These are phyloP conservation scores for Chymomyza fuscimana DNA, from an alignment of 2,888 invertebrate species.

Conservation along the genomic window DNA sequence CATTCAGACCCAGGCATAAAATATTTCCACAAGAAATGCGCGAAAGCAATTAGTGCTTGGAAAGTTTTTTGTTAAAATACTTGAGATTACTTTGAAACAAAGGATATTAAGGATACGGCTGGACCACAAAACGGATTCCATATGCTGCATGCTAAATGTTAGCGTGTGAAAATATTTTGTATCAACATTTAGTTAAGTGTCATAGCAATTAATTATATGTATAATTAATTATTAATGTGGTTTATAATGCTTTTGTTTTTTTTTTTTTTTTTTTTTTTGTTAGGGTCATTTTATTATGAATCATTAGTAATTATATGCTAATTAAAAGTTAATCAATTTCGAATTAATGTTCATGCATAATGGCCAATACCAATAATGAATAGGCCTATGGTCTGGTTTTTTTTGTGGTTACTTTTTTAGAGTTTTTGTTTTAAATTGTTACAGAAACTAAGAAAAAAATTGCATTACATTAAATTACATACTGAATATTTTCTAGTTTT, in stretches of 20 bases:
- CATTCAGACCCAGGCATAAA: not conserved
- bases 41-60: not conserved
- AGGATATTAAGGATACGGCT: not conserved
- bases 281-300: too few species aligned
- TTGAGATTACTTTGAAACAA: not conserved
- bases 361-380: not conserved
- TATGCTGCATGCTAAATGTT: not conserved
- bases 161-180: not conserved
- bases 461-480: too few species aligned
- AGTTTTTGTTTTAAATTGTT: too few species aligned
- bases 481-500: too few species aligned
- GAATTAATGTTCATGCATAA: not conserved
- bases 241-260: not conserved
- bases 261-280: too few species aligned
- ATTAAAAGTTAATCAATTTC: slow-evolving; percentile 28
- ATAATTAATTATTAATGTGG: not conserved
- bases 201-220: not conserved
- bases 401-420: not conserved
- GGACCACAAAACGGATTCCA: not conserved
- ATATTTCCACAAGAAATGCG: not conserved
- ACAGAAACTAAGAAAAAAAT: too few species aligned
- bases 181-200: not conserved
- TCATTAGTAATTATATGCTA: not conserved
- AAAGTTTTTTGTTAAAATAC: not conserved
- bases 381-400: not conserved